Base-by-base conservation (phyloP, 2,888 invertebrate species). In the Aricia artaxerxes region DNA sequence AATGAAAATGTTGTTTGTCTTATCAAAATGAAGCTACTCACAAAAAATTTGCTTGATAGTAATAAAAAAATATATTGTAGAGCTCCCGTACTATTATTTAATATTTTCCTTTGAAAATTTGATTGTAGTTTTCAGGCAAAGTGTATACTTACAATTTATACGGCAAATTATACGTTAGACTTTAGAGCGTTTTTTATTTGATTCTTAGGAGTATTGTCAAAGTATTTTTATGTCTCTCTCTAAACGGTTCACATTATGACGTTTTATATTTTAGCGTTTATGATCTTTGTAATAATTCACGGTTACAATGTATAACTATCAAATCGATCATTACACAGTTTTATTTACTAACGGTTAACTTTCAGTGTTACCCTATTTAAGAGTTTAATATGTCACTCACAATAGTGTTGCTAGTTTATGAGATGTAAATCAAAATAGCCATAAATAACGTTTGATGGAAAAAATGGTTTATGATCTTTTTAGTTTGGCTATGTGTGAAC, bases 281-380 rank as follows among this genome's bases (percentile, higher is more conserved):
- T 69, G 16, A 69, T 35, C 31, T 38, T 38, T 16, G 35, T 69
- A 35, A 69, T 69, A 69, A 38, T 38, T 69, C 69, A 69, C 35
- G 13, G 35, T 16, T 69, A 69, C 69, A 69, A 69, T 69, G 69
- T 69, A 69, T 24, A 69, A 69, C 69, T 38, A 69, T 69, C 69
- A 69, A 69, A 69, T 69, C 69, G 69, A 69, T 69, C 69, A 69
- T 69, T 69, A 69, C 69, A 69, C 35, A 13, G 11, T 69, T 69
- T 69, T 69, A 69, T 69, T 38, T 5, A 69, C 13, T 69, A 69
- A 69, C 69, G 69, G 69, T 69, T 69, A 13, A 16, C 64, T 88
- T 84, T 84, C 82, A 88, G 88, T 90, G 89, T 91, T 91, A 89
- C 89, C 88, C 89, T 91, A 91, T 93, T 93, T 92, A 92, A 91